A percentile compares a stretch with the other conserved stretches of the same genome.
Conservation (phyloP, 2,797 vertebrate species). For the Falco berigora region DNA sequence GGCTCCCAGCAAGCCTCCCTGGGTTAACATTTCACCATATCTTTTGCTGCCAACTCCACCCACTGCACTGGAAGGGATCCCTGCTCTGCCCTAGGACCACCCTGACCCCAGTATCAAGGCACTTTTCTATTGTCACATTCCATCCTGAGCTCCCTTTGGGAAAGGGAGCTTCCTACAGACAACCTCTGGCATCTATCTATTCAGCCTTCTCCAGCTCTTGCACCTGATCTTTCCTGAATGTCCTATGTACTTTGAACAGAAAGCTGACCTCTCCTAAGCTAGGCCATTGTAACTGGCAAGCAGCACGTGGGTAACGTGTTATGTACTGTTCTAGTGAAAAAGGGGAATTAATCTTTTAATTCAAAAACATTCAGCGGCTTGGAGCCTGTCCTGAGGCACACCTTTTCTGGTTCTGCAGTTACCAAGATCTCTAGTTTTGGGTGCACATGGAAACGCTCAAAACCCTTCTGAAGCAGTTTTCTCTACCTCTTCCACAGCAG, state of each 20-base stretch:
- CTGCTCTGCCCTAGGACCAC: not conserved
- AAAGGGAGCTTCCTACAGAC: not conserved
- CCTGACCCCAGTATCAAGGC: not conserved
- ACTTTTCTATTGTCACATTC: not conserved
- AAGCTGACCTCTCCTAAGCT: not conserved
- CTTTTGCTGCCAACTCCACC: conserved; percentile 40
- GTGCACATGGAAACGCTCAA: not conserved
- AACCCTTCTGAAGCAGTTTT: not conserved
- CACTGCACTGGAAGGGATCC: not conserved
- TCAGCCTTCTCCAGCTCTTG: not conserved
- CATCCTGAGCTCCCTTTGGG: not conserved
- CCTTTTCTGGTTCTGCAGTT: not conserved
- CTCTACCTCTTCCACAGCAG: not conserved
- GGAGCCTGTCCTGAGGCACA: not conserved
- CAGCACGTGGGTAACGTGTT: not conserved
- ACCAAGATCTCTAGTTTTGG: not conserved
- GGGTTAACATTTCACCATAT: not conserved
- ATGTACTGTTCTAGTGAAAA: not conserved
- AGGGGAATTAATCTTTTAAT: not conserved
- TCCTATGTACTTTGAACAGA: not conserved
- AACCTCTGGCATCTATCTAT: not conserved
- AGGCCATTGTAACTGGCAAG: not conserved
- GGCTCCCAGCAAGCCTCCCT: not conserved
- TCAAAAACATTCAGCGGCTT: not conserved
- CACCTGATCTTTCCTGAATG: not conserved